phyloP scores from a whole-genome alignment of 2,797 vertebrate species.

The Channa striata region DNA sequence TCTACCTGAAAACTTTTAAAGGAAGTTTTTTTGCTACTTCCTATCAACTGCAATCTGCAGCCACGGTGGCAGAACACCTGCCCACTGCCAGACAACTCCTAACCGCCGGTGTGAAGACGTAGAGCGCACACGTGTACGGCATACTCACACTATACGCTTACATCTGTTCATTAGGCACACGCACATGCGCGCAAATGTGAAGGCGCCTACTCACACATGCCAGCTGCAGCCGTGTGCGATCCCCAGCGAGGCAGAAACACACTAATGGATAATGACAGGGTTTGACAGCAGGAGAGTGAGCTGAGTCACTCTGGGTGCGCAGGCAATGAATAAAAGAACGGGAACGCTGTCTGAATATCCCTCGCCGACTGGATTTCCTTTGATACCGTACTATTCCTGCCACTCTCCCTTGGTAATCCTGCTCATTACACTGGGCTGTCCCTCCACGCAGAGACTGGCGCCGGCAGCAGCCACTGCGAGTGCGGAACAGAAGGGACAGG shows the following conservation, averaged over 20 bases:
- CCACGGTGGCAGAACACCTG: constrained; percentile 32
- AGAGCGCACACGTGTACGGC: background rate
- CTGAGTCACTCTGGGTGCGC: constrained; percentile 72
- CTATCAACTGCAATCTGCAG: constrained; percentile 41
- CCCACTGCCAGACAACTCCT: constrained; percentile 20
- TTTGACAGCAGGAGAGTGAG: constrained; percentile 78
- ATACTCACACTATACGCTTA: background rate
- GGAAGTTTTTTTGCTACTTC: constrained; percentile 41
- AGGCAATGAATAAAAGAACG: constrained; percentile 79
- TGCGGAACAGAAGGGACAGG: constrained; percentile 44
- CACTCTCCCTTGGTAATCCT: constrained; percentile 74
- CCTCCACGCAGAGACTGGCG: constrained; percentile 60
- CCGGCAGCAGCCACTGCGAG: constrained; percentile 52
- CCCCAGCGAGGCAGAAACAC: constrained; percentile 66
- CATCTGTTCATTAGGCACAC: constrained; percentile 32
- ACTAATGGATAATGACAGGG: constrained; percentile 79
- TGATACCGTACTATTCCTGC: constrained; percentile 75
- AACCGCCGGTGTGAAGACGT: background rate
- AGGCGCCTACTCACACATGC: constrained; percentile 38
- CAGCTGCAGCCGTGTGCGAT: constrained; percentile 61
- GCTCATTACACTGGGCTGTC: constrained; percentile 71
- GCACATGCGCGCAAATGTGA: constrained; percentile 19
- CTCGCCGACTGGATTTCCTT: constrained; percentile 72
- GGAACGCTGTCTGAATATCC: constrained; percentile 69
- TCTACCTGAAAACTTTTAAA: constrained; percentile 43